Evolutionary conservation across 2,888 invertebrate genomes (phyloP).

Genomic region (Erannis defoliaria): DNA sequence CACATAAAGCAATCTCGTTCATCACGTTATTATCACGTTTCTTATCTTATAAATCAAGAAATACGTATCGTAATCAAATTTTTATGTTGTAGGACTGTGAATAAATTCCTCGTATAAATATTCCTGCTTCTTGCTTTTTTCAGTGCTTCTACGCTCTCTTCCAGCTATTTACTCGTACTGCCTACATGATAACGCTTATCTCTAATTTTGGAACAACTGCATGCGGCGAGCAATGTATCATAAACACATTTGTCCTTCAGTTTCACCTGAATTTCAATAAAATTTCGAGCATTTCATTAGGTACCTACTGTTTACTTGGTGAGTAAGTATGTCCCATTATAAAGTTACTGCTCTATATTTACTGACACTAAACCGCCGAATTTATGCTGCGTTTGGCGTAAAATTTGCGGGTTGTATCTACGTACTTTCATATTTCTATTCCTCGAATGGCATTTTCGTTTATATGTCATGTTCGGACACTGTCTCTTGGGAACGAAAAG

Average conservation of each 20-base stretch:
- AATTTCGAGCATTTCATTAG: slow-evolving; percentile 6
- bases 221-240: slow-evolving; percentile 16
- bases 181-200: slow-evolving; percentile 10
- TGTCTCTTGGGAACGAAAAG: slow-evolving; percentile 63
- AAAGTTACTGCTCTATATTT: slow-evolving; percentile 37
- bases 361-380: slow-evolving; percentile 42
- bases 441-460: slow-evolving; percentile 62
- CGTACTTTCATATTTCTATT: slow-evolving; percentile 59
- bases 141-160: no score
- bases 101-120: slow-evolving; percentile 1
- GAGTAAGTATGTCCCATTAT: no score
- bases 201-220: slow-evolving; percentile 9
- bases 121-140: not conserved
- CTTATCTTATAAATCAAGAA: not conserved
- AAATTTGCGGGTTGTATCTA: slow-evolving; percentile 48
- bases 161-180: slow-evolving; percentile 4
- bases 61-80: slow-evolving; percentile 10
- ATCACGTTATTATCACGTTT: not conserved
- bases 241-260: slow-evolving; percentile 6
- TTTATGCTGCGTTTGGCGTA: slow-evolving; percentile 51
- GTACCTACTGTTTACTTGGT: no score
- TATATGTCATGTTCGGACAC: slow-evolving; percentile 63
- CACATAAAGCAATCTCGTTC: not conserved
- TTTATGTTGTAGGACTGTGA: not conserved
- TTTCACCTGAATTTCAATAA: slow-evolving; percentile 13